Base-by-base conservation (phyloP, 2,113 vertebrate species). In the Phasianus colchicus region DNA sequence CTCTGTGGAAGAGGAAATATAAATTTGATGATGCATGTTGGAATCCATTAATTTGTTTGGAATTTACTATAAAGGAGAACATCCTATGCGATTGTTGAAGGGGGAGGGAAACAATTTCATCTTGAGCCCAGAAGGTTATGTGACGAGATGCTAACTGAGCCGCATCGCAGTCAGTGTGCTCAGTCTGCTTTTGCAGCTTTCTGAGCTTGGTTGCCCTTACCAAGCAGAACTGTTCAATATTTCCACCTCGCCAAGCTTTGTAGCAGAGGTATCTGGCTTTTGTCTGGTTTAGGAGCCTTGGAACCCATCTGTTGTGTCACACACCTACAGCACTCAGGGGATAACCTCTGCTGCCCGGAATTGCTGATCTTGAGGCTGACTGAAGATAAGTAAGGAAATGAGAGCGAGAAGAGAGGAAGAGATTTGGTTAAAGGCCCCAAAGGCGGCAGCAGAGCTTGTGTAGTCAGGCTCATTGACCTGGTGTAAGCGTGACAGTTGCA, bases 1-100 rank as follows among this genome's bases (percentile, higher is more conserved):
- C 97, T 98, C 92, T 92, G 93, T 54, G 57, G 97, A 98, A 95
- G 97, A 97, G 92, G 96, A 97, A 98, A 95, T 97, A 97, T 90
- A 97, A 97, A 97, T 97, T 94, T 83, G 96, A 94, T 89, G 94
- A 92, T 97, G 95, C 95, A 95, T 96, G 96, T 97, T 98, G 97
- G 97, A 97, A 97, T 96, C 95, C 89, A 96, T 97, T 97, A 96
- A 97, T 98, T 97, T 97, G 93, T 91, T 93, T 95, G 86, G 93
- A 78, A 95, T 95, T 96, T 95, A 87, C 94, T 73, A 73, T 94
- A 88, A 76, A 93, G 93, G 72, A 4, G 94, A 92, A 66, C 65
- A 63, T 78, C 66, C 43, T 88, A 27, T 71, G 85, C 45, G 42
- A 72, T 93, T 94, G 81, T 77, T 48, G 58, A 82, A 73, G 63